phyloP scores from a whole-genome alignment of 35 echinoderm and acorn worm genomes.

The Antedon bifida region DNA sequence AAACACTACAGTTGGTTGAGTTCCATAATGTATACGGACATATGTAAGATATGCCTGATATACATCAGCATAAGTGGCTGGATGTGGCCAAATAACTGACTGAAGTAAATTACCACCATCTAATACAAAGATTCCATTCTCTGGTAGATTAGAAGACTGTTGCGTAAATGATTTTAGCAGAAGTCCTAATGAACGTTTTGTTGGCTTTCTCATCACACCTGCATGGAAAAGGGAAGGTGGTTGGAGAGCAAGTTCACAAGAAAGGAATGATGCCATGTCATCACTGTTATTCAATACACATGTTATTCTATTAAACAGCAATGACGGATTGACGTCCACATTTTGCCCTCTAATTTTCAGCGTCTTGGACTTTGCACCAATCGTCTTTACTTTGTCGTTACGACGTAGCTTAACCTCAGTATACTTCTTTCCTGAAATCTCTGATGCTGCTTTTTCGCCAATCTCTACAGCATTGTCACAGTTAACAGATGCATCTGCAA shows the following conservation, averaged over 20 bases:
- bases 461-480: conserved; percentile 11
- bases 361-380: conserved; percentile 16
- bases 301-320: conserved; percentile 36
- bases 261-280: conserved; percentile 32
- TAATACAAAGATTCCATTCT: conserved; percentile 32
- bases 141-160: conserved; percentile 16
- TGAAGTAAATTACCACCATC: conserved; percentile 53
- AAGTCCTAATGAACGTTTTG: conserved; percentile 3
- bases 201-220: not conserved
- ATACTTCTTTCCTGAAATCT: conserved; percentile 13
- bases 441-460: not conserved
- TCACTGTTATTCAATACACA: conserved; percentile 25
- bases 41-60: not conserved
- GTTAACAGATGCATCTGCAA: conserved; percentile 17
- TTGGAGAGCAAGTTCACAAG: conserved; percentile 21
- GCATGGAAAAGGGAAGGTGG: not conserved
- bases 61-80: conserved; percentile 36
- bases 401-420: conserved; percentile 11
- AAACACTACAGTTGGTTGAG: conserved; percentile 16
- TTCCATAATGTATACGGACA: conserved; percentile 14
- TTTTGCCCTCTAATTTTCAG: conserved; percentile 32
- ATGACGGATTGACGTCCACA: conserved; percentile 12
- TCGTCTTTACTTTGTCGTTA: conserved; percentile 3
- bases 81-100: conserved; percentile 30
- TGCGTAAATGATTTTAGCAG: conserved; percentile 27